Evolutionary conservation across 2,797 vertebrate genomes (phyloP), one percentile per base, ranked within the genome.

Genomic region (Poecilia wingei): DNA sequence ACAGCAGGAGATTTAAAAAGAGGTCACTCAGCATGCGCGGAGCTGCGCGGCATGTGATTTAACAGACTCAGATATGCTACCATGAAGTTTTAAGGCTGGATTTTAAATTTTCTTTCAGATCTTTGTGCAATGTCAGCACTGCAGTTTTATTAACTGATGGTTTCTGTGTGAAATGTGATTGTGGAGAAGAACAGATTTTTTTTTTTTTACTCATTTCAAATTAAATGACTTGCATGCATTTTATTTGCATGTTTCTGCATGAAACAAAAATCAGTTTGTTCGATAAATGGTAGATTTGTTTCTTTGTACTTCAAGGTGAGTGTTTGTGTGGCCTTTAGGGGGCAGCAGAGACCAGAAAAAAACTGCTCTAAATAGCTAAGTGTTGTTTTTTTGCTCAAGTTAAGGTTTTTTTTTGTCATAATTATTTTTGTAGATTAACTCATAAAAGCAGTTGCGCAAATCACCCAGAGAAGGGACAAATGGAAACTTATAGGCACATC

Each of bases 331-430:
- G 31, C 47, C 93, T 85, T 13, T 84, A 90, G 93, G 78, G 85
- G 93, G 92, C 86, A 92, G 87, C 89, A 93, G 76, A 94, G 85
- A 86, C 90, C 84, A 93, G 77, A 46, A 87, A 85, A 81, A 55
- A n/a, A 0, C 57, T 2, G 6, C 16, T 74, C 10, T 2, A 75
- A 57, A 6, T 14, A 14, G 16, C 33, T 46, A 75, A 14, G 39
- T 10, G 51, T 36, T 74, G 74, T 82, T 75, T 84, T 31, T 72
- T 57, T 41, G 36, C 22, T 79, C 68, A 36, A 75, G 31, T 36
- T 51, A 28, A 53, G 33, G 66, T 78, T 79, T 3, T 55, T 81
- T n/a, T 57, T 80, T 49, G 75, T 33, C 59, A 76, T 39, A 79
- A 72, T 72, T 5, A 13, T 16, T n/a, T n/a, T 69, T 0, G 0